Evolutionary conservation across 2,113 vertebrate genomes (phyloP).

Genomic region (Aramus guarauna): DNA sequence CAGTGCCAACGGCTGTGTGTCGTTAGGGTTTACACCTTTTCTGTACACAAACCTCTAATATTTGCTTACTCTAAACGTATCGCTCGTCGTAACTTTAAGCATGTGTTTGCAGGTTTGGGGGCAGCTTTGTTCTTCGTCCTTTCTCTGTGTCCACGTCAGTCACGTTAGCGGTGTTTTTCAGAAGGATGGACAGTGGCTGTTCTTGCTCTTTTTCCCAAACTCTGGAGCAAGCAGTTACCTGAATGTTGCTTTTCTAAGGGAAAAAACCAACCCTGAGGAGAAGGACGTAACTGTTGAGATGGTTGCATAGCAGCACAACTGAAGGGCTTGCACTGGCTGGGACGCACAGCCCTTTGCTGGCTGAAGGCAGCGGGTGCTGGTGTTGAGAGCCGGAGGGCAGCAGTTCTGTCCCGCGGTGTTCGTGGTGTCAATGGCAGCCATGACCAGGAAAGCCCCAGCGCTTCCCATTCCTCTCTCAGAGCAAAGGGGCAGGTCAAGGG

Average conservation of each 20-base stretch:
- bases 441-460: background rate
- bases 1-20: background rate
- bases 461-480: background rate
- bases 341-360: background rate
- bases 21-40: background rate
- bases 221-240: background rate
- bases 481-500: background rate
- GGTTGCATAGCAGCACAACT: background rate
- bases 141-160: background rate
- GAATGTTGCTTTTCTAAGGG: background rate
- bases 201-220: background rate
- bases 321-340: background rate
- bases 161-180: background rate
- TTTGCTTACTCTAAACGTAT: background rate
- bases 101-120: background rate
- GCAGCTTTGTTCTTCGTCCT: fast-evolving
- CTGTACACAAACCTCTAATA: background rate
- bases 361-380: background rate
- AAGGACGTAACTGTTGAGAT: background rate
- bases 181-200: background rate
- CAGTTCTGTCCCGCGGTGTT: background rate
- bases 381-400: background rate
- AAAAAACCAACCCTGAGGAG: background rate
- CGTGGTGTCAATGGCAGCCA: background rate
- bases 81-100: background rate